Evolutionary conservation across 2,113 vertebrate genomes (phyloP).

Genomic region (Laticauda laticaudata): DNA sequence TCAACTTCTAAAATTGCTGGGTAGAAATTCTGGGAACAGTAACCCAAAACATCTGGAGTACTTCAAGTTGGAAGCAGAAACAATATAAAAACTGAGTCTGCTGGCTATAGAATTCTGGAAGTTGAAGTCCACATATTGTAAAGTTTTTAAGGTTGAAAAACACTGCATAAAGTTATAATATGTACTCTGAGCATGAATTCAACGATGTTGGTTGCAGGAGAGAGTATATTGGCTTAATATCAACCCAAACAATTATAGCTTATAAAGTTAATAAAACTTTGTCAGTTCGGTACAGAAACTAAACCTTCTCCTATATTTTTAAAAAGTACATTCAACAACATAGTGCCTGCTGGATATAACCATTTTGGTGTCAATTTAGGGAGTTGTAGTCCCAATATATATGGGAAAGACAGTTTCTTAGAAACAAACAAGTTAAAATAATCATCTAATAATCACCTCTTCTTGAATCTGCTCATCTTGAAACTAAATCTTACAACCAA

Average conservation of each 20-base stretch:
- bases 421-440: neutral
- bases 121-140: neutral
- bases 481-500: neutral
- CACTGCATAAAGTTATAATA: neutral
- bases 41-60: neutral
- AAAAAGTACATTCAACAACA: neutral
- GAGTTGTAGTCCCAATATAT: neutral
- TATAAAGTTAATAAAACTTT: neutral
- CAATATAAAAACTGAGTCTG: neutral
- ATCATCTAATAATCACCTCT: neutral
- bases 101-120: neutral
- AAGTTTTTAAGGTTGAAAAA: neutral
- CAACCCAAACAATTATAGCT: neutral
- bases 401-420: neutral
- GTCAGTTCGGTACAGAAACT: neutral
- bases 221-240: neutral
- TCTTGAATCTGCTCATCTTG: conserved; percentile 4
- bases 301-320: neutral
- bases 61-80: neutral
- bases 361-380: neutral
- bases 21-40: neutral
- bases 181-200: neutral
- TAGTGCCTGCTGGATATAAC: neutral
- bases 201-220: neutral
- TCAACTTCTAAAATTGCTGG: neutral